Evolutionary conservation across 1,140 invertebrate genomes (phyloP).

Genomic region (Sitodiplosis mosellana): DNA sequence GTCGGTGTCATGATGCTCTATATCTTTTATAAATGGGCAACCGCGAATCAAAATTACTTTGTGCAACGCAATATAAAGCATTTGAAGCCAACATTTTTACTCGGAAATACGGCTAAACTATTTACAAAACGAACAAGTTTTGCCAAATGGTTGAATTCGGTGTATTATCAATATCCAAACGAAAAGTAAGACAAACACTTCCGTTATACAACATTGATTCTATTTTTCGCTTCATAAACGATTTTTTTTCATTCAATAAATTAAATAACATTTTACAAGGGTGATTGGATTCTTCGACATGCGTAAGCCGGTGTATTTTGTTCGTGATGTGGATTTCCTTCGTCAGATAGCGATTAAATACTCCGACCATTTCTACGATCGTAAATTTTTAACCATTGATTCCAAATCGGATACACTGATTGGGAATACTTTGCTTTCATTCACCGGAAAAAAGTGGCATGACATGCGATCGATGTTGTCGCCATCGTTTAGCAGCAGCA

Average conservation of each 20-base stretch:
- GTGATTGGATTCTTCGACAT: constrained; percentile 4
- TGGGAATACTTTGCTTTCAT: constrained; percentile 4
- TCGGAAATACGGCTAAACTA: constrained; percentile 14
- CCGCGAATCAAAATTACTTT: constrained; percentile 16
- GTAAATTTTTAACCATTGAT: constrained; percentile 13
- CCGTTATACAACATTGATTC: not conserved
- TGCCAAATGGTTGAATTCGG: too few relatives aligned
- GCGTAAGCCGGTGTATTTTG: not conserved
- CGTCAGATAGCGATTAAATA: constrained; percentile 30
- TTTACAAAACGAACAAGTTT: constrained; percentile 3
- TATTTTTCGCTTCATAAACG: not conserved
- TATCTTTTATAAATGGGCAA: constrained; percentile 14
- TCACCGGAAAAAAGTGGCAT: constrained; percentile 13
- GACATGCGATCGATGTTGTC: constrained; percentile 13
- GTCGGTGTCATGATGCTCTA: not conserved
- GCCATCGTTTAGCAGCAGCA: constrained; percentile 16
- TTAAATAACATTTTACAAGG: constrained; percentile 1
- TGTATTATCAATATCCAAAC: too few relatives aligned
- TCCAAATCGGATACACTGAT: constrained; percentile 26
- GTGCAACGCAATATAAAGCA: constrained; percentile 11
- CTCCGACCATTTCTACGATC: constrained; percentile 29
- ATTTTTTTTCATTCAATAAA: not conserved
- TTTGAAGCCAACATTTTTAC: constrained; percentile 11
- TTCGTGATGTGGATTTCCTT: constrained; percentile 24
- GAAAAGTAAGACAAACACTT: constrained; percentile 2